Evolutionary conservation across 2,888 invertebrate species (phyloP), one percentile per base, ranked within the genome.

Genomic region (Phaedon cochleariae): DNA sequence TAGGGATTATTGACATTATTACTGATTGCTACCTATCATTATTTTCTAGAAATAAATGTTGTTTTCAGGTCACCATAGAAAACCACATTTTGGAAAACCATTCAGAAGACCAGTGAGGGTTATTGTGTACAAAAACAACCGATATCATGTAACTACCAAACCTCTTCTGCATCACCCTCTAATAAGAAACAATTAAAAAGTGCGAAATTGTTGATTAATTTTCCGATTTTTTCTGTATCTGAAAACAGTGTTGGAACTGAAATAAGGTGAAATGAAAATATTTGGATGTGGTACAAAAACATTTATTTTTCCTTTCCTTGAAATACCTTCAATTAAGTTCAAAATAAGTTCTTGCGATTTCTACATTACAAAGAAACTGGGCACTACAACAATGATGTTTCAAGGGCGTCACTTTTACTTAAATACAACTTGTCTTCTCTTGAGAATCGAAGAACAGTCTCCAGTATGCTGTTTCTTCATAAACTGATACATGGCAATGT

Each of bases 41-140:
- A n/a, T n/a, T n/a, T n/a, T n/a, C n/a, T n/a, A n/a, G n/a, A n/a
- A n/a, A n/a, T n/a, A 26, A 26, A 26, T 26, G 3, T 26, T 26
- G 4, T 26, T 67, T 71, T 26, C 51, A 74, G 72, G 61, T 20
- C 63, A 62, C 21, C 68, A 68, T 51, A 63, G 59, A 55, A 70
- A 48, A 48, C 62, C 58, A 1, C 69, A 70, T 58, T 59, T 59
- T 17, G 58, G 63, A 62, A 59, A 63, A 52, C 73, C 72, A 0
- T 68, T 67, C 54, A 51, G 67, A 49, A 57, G 62, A 22, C 73
- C 73, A 29, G 59, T 74, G 10, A 69, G 55, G 45, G 67, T 76
- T 21, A 70, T 76, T 17, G 61, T 76, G n/a, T 51, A 70, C 17
- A 67, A 61, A 57, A 71, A 74, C 49, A 62, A 69, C 20, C 45